phyloP scores from a whole-genome alignment of 2,113 vertebrate genomes.

The Anarrhichthys ocellatus region DNA sequence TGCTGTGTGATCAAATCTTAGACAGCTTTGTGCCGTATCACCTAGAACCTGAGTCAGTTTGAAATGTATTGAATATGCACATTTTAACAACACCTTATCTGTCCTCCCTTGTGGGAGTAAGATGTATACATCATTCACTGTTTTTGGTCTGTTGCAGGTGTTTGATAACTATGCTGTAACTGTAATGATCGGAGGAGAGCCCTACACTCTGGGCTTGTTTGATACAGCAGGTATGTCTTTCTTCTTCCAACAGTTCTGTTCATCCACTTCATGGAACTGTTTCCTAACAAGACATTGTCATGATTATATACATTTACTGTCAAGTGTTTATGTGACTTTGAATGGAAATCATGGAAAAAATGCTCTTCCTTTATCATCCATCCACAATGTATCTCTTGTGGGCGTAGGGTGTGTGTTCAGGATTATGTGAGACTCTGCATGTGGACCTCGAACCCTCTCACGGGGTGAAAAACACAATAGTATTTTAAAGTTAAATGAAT shows the following conservation, averaged over 20 bases:
- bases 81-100: not conserved
- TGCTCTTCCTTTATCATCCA: not conserved
- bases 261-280: not conserved
- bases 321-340: not conserved
- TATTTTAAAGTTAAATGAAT: too few relatives aligned
- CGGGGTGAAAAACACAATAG: too few relatives aligned
- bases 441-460: too few relatives aligned
- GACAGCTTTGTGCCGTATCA: not conserved
- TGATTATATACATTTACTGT: not conserved
- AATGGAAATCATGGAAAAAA: not conserved
- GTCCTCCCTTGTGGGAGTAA: not conserved
- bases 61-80: not conserved
- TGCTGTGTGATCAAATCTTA: not conserved
- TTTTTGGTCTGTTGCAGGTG: constrained; percentile 83
- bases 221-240: constrained; percentile 94
- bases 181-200: constrained; percentile 99
- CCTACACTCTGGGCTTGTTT: constrained; percentile 98
- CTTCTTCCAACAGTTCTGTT: not conserved
- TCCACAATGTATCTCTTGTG: not conserved
- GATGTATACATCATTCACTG: not conserved
- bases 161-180: constrained; percentile 99
- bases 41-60: not conserved
- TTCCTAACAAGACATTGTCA: not conserved
- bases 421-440: too few relatives aligned
- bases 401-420: not conserved